A percentile compares a stretch with the other conserved stretches of the same genome.
Evolutionary conservation across 1,140 invertebrate genomes (phyloP).

Genomic region (Anastrepha obliqua): DNA sequence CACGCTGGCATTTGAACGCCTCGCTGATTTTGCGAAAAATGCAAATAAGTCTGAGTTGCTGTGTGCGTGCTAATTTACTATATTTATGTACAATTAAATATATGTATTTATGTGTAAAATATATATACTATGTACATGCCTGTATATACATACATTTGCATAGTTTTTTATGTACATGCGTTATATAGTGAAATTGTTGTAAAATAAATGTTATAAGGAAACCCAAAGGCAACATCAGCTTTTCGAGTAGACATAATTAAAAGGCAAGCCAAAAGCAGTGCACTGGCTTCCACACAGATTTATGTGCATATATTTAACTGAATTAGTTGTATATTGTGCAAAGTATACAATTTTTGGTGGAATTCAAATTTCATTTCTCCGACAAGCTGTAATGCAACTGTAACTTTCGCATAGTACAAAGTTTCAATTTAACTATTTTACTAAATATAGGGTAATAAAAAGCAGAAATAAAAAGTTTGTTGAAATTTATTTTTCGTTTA

Average conservation of each 20-base stretch:
- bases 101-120: neutral
- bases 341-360: neutral
- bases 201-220: neutral
- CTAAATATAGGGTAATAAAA: neutral
- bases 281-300: neutral
- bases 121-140: neutral
- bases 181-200: neutral
- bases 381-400: conserved; percentile 25
- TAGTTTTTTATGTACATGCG: neutral
- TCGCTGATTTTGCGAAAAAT: conserved; percentile 32
- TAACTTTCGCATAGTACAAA: neutral
- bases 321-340: neutral
- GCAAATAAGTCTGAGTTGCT: neutral
- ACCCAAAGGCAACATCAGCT: neutral
- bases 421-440: conserved; percentile 32
- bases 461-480: neutral
- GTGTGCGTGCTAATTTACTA: no score
- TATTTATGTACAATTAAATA: no score
- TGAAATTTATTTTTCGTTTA: conserved; percentile 6
- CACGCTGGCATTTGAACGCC: conserved; percentile 3
- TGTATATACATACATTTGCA: neutral
- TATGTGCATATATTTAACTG: neutral
- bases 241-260: conserved; percentile 20
- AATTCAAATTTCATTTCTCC: neutral
- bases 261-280: neutral